Percentiles rank a stretch among this genome's conserved stretches.
Evolutionary conservation across 2,797 vertebrate species (phyloP).

Genomic region (Trematomus bernacchii): DNA sequence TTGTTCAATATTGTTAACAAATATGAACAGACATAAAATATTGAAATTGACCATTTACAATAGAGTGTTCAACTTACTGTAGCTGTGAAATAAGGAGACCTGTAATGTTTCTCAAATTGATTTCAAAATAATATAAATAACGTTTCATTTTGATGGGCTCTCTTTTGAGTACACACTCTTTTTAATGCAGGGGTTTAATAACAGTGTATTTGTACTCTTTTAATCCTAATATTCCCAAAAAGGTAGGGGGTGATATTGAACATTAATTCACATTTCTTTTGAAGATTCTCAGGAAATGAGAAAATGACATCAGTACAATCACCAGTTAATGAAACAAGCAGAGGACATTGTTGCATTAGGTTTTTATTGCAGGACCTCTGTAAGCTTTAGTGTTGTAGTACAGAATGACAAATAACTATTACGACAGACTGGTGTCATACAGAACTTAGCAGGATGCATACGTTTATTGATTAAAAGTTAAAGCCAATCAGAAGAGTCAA

Average conservation of each 20-base stretch:
- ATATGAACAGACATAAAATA: too few relatives aligned
- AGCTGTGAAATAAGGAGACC: neutral
- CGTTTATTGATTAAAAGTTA: neutral
- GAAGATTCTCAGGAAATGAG: neutral
- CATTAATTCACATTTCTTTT: neutral
- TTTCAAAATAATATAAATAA: too few relatives aligned
- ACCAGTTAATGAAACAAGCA: neutral
- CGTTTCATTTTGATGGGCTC: neutral
- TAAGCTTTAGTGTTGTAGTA: neutral
- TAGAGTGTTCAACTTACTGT: too few relatives aligned
- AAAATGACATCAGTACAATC: neutral
- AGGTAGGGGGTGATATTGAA: neutral
- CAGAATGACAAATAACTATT: neutral
- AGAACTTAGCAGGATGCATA: neutral
- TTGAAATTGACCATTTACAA: too few relatives aligned
- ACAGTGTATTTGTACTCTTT: too few relatives aligned
- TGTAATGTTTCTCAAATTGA: neutral
- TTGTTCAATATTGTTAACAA: too few relatives aligned
- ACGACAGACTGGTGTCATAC: neutral
- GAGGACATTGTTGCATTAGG: too few relatives aligned
- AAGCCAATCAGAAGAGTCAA: neutral
- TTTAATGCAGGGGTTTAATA: neutral
- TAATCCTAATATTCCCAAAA: neutral
- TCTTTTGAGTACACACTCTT: neutral
- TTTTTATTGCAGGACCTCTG: too few relatives aligned